Percentiles rank a stretch among this genome's conserved stretches.
Conservation (phyloP, 2,113 vertebrate genomes). For the Cynoglossus semilaevis region DNA sequence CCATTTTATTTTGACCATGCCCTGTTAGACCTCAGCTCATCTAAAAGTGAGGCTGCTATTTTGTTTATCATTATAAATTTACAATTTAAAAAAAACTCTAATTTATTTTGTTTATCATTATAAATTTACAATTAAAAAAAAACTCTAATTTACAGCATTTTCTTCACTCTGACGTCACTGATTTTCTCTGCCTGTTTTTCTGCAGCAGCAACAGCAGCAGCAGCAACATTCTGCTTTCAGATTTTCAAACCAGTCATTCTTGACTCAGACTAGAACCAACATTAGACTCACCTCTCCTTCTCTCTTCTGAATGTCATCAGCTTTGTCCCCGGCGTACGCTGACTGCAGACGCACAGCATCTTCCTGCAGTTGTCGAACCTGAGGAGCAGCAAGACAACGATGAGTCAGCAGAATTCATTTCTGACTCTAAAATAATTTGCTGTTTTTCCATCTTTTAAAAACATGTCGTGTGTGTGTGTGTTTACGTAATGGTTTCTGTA, state of each 20-base stretch:
- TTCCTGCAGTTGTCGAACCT: constrained; percentile 97
- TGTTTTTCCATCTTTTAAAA: too few species aligned
- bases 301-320: constrained; percentile 96
- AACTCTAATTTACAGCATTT: too few species aligned
- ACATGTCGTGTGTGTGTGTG: too few species aligned
- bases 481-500: too few species aligned
- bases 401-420: neutral
- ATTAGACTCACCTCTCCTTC: constrained; percentile 82
- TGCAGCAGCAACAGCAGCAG: constrained; percentile 29
- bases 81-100: too few species aligned
- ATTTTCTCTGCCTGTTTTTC: too few species aligned
- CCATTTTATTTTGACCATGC: constrained; percentile 49
- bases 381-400: neutral
- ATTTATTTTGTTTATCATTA: too few species aligned
- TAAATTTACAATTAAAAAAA: too few species aligned
- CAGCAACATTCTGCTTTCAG: constrained; percentile 35
- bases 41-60: too few species aligned
- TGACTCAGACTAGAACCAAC: neutral
- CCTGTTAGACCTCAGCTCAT: constrained; percentile 27
- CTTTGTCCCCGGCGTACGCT: constrained; percentile 96
- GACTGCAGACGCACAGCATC: constrained; percentile 94
- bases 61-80: too few species aligned
- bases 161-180: too few species aligned
- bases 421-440: too few species aligned
- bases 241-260: neutral